A percentile compares a stretch with the other conserved stretches of the same genome.
phyloP scores from a whole-genome alignment of 2,797 vertebrate species.

The Gymnothorax reevesii region DNA sequence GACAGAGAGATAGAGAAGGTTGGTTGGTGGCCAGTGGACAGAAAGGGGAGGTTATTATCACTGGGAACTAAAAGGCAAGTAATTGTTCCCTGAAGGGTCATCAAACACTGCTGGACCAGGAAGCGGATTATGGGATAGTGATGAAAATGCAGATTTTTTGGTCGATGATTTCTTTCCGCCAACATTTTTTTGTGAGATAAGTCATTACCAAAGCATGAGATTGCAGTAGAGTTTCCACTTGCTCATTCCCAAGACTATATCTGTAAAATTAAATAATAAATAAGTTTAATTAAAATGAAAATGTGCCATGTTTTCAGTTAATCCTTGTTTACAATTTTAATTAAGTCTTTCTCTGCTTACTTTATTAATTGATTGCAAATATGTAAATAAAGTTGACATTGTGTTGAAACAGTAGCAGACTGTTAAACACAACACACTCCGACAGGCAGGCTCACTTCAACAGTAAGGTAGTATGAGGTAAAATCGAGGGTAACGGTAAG shows the following conservation, averaged over 20 bases:
- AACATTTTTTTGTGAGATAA: slow-evolving; percentile 50
- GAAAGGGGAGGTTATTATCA: slow-evolving; percentile 61
- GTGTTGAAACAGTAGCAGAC: slow-evolving; percentile 31
- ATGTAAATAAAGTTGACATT: slow-evolving; percentile 46
- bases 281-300: slow-evolving; percentile 64
- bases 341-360: slow-evolving; percentile 60
- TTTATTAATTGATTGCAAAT: slow-evolving; percentile 57
- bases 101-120: slow-evolving; percentile 64
- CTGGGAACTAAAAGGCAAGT: slow-evolving; percentile 77
- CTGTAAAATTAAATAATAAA: slow-evolving; percentile 58
- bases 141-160: slow-evolving; percentile 69
- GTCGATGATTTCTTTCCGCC: slow-evolving; percentile 55
- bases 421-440: not conserved
- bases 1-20: not conserved
- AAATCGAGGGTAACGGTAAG: not conserved
- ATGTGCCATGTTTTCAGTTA: slow-evolving; percentile 57
- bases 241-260: slow-evolving; percentile 41
- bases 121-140: slow-evolving; percentile 60
- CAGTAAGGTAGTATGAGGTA: not conserved
- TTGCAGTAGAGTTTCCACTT: slow-evolving; percentile 37
- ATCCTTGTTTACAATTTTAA: slow-evolving; percentile 64
- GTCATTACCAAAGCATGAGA: slow-evolving; percentile 59
- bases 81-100: slow-evolving; percentile 74
- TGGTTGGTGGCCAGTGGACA: slow-evolving; percentile 43
- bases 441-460: not conserved